Conservation (phyloP, 2,797 vertebrate species). For the Todus mexicanus region DNA sequence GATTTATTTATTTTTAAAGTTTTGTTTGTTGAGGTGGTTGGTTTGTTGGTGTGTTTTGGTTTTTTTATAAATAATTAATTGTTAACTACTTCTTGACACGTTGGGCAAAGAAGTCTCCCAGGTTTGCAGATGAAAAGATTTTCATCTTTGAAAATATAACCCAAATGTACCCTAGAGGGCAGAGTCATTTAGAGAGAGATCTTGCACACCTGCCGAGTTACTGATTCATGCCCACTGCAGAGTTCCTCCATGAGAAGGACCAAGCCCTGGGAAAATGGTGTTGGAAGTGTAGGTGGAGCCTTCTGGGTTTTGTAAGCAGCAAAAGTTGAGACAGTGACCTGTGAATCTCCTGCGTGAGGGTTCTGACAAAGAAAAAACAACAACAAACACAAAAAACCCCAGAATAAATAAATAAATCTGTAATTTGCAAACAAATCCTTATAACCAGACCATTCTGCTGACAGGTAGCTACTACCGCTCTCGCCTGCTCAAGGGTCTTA, state of each 20-base stretch:
- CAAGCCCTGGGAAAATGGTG: not conserved
- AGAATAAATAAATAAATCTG: rapidly evolving
- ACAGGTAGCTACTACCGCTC: not conserved
- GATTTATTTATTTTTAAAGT: not conserved
- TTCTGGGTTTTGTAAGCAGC: not conserved
- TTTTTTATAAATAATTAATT: not conserved
- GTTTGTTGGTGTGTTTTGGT: not conserved
- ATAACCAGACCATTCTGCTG: not conserved
- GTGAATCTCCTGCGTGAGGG: not conserved
- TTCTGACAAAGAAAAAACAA: not conserved
- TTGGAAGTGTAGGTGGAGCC: not conserved
- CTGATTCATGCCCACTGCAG: not conserved
- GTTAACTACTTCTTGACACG: not conserved
- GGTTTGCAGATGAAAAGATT: constrained; percentile 27
- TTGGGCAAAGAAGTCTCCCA: not conserved
- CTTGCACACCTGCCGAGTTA: not conserved
- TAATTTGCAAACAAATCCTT: not conserved
- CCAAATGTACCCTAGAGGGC: constrained; percentile 64
- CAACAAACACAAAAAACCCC: too few species aligned
- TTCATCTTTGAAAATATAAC: constrained; percentile 48
- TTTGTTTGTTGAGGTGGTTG: not conserved
- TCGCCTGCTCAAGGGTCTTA: not conserved
- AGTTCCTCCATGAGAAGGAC: not conserved
- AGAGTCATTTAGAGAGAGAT: constrained; percentile 57
- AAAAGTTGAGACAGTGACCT: not conserved